A percentile compares a stretch with the other conserved stretches of the same genome.
Conservation (phyloP, 2,113 vertebrate species). For the Propithecus coquereli region DNA sequence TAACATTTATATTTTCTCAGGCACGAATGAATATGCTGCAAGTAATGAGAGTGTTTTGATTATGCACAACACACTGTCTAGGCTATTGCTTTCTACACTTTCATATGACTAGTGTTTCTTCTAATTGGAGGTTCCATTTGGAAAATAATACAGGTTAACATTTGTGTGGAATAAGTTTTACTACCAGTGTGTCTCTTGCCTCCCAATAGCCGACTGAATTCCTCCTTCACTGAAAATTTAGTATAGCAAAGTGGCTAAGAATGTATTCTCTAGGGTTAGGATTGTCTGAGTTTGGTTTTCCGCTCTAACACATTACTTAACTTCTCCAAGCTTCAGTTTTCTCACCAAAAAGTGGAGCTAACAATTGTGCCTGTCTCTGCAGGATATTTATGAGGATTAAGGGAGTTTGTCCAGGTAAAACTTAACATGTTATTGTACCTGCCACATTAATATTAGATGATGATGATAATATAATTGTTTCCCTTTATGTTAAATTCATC, state of each 20-base stretch:
- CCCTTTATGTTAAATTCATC: neutral
- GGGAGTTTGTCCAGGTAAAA: neutral
- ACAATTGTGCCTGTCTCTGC: neutral
- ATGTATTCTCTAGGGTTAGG: neutral
- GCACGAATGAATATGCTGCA: neutral
- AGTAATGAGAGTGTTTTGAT: neutral
- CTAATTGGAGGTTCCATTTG: neutral
- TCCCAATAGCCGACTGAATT: neutral
- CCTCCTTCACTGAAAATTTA: neutral
- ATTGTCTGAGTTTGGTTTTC: neutral
- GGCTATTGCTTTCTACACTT: neutral
- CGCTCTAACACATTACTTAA: neutral
- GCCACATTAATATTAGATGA: neutral
- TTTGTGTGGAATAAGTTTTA: neutral
- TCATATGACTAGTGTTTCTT: neutral
- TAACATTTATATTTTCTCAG: neutral
- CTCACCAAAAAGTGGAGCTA: slow-evolving; percentile 3
- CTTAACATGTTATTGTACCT: neutral
- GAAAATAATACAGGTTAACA: neutral
- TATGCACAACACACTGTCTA: neutral
- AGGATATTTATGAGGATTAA: neutral
- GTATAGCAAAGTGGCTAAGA: neutral
- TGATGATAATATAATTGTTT: neutral
- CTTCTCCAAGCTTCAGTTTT: neutral
- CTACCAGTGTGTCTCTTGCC: neutral